Base-by-base conservation (phyloP, 2,888 invertebrate genomes). In the Tillus elongatus region DNA sequence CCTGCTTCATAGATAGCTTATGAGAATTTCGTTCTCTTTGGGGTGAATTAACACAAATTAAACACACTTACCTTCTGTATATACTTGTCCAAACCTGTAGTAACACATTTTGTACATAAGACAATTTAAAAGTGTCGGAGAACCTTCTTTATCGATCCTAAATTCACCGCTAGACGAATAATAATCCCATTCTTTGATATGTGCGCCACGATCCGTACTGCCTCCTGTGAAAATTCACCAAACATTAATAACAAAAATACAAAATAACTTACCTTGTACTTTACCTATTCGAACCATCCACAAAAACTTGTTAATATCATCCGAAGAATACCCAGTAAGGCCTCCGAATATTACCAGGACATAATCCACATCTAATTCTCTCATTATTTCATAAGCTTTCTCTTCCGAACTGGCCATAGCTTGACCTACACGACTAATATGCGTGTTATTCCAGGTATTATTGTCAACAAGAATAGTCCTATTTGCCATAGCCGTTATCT, bases 61-160 rank as follows among this genome's bases (percentile, higher is more conserved):
- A 48, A 67, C 63, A 50, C 82, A 88, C 85, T 56, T 44, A 61
- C 87, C 89, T 72, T 96, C 95, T 0, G 95, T 95, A 63, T 92
- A 95, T 43, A 95, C 88, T 55, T 88, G 86, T 0, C 95, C 96
- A 64, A 97, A 98, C 58, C 91, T 79, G 70, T 98, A 96, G 66
- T 97, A 98, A 70, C 93, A 95, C 88, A 98, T 89, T 73, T 97
- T 98, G 72, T 98, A 97, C 97, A 97, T 98, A 44, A 97, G 77
- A 58, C 92, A 96, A 71, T 98, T 96, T 52, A 96, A 80, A 51
- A 98, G 72, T 11, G 84, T 83, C 16, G 79, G 78, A 1, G 95
- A 89, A 27, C 95, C 96, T 60, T 93, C 93, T 50, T 85, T 84
- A 69, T 97, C 97, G 2, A 98, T 84, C 29, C 95, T 73, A 69